phyloP scores from a whole-genome alignment of 2,113 vertebrate species.

The Martes martes region DNA sequence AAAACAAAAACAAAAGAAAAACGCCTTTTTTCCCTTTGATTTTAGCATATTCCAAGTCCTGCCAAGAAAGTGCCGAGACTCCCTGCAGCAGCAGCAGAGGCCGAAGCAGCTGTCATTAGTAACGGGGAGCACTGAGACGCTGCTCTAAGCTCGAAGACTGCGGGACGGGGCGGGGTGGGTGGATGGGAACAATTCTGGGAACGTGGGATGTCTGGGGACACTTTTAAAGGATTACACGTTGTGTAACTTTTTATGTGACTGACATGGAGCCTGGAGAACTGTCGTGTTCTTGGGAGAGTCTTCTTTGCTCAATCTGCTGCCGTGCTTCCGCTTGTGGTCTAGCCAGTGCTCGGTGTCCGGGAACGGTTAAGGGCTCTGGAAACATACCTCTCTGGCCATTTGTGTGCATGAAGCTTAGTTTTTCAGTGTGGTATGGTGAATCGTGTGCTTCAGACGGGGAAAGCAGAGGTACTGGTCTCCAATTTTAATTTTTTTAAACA shows the following conservation, averaged over 20 bases:
- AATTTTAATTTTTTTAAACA: conserved; percentile 48
- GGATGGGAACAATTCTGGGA: conserved; percentile 37
- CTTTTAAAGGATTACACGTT: conserved; percentile 74
- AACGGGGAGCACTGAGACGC: conserved; percentile 87
- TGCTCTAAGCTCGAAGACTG: conserved; percentile 78
- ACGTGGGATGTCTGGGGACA: conserved; percentile 63
- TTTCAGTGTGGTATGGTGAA: conserved; percentile 46
- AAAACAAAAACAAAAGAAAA: neutral
- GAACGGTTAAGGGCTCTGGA: conserved; percentile 64
- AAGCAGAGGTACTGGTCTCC: conserved; percentile 25
- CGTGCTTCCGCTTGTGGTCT: conserved; percentile 62
- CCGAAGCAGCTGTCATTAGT: conserved; percentile 86
- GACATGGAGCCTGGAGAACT: conserved; percentile 71
- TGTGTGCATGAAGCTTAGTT: conserved; percentile 60
- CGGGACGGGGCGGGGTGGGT: conserved; percentile 18
- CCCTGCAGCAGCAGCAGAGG: conserved; percentile 84
- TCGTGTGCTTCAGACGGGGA: conserved; percentile 34
- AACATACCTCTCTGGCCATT: conserved; percentile 56
- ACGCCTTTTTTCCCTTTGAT: conserved; percentile 26
- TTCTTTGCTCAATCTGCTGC: conserved; percentile 68
- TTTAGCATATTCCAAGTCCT: conserved; percentile 94
- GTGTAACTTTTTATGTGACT: conserved; percentile 75
- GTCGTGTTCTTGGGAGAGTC: conserved; percentile 61
- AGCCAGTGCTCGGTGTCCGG: conserved; percentile 74
- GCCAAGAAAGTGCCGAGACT: conserved; percentile 98